Evolutionary conservation across 1,140 invertebrate species (phyloP).

Genomic region (Drosophila lowei): DNA sequence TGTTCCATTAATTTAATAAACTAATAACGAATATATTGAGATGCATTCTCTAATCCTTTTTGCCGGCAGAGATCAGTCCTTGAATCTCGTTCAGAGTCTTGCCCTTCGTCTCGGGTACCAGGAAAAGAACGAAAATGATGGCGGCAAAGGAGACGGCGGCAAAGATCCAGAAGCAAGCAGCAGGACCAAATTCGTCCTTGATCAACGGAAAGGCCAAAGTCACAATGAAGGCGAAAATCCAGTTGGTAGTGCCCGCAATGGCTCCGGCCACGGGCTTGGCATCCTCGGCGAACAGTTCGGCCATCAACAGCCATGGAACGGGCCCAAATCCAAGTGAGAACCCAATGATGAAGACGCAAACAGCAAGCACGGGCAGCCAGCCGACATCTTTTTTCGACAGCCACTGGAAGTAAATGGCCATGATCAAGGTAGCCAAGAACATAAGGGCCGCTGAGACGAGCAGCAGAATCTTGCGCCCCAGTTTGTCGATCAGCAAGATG

Average conservation of each 20-base stretch:
- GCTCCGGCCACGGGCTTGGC: conserved; percentile 89
- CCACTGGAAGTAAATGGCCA: conserved; percentile 87
- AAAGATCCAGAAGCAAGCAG: conserved; percentile 90
- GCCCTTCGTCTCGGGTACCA: conserved; percentile 89
- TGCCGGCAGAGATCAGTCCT: conserved; percentile 14
- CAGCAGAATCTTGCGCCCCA: conserved; percentile 88
- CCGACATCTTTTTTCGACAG: conserved; percentile 83
- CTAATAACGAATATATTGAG: not conserved
- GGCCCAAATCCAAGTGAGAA: conserved; percentile 93
- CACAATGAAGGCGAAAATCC: conserved; percentile 91
- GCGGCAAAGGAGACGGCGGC: conserved; percentile 86
- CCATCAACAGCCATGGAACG: conserved; percentile 90
- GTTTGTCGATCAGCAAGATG: conserved; percentile 86
- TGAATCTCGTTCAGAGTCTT: conserved; percentile 88
- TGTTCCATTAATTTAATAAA: too few species aligned
- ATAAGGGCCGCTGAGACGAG: conserved; percentile 87
- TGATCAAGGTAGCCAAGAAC: conserved; percentile 85
- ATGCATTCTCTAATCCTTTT: conserved; percentile 1
- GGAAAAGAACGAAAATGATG: conserved; percentile 85
- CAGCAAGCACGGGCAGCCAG: conserved; percentile 87
- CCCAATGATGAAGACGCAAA: conserved; percentile 90
- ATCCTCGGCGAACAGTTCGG: conserved; percentile 89
- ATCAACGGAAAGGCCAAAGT: conserved; percentile 86
- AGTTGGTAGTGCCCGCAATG: conserved; percentile 89
- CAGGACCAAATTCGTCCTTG: conserved; percentile 80